These are phyloP conservation scores for Cyanoderma ruficeps DNA, from an alignment of 2,113 vertebrate species.

Conservation along the genomic window DNA sequence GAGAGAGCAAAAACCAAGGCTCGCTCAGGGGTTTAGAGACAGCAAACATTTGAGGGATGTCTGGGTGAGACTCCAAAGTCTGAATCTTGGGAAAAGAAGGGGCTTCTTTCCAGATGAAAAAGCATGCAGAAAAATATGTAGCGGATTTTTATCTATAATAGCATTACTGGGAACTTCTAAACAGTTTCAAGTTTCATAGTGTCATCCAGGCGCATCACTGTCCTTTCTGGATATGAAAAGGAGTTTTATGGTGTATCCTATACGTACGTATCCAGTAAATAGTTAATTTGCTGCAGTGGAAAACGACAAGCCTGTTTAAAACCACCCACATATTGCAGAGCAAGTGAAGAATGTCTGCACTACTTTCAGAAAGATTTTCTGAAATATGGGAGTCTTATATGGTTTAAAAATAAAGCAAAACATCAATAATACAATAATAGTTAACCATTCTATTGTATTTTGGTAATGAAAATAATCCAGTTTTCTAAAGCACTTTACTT, in stretches of 20 bases:
- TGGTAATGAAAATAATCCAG: neutral
- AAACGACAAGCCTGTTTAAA: neutral
- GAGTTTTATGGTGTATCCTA: neutral
- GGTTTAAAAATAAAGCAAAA: neutral
- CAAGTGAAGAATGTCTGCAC: neutral
- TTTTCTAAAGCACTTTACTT: neutral
- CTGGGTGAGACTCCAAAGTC: neutral
- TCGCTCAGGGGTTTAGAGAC: neutral
- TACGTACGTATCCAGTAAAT: neutral
- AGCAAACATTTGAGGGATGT: neutral
- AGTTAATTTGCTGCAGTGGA: neutral
- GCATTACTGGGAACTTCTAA: neutral
- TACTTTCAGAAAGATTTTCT: neutral
- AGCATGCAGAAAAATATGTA: neutral
- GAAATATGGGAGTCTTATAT: neutral
- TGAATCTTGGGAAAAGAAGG: neutral
- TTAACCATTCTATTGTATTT: neutral
- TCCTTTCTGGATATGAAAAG: neutral
- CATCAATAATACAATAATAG: no score
- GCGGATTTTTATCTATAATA: neutral
- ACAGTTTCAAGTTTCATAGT: neutral
- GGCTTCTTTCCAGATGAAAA: neutral
- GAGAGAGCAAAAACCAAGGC: neutral
- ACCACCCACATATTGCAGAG: neutral
- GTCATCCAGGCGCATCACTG: neutral